Percentiles rank a stretch among this genome's conserved stretches.
Conservation (phyloP, 2,113 vertebrate species). For the Lagopus muta region DNA sequence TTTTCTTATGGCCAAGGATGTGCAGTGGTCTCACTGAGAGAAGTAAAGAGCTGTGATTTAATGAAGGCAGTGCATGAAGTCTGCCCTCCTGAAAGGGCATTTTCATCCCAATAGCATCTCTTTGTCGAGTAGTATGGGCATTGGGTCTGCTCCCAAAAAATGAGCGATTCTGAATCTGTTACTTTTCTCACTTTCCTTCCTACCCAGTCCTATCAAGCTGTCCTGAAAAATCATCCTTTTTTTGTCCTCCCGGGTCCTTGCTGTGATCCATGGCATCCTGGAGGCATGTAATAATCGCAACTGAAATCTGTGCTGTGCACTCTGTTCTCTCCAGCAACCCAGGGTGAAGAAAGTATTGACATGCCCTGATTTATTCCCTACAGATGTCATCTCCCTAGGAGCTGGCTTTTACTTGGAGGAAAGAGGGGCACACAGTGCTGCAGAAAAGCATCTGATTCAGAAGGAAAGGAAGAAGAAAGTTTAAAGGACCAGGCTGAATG, state of each 20-base stretch:
- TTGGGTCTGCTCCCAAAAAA: neutral
- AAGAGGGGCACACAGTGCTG: conserved; percentile 22
- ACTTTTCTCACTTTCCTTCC: neutral
- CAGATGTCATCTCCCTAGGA: conserved; percentile 67
- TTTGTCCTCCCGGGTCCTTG: neutral
- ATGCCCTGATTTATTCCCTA: conserved; percentile 42
- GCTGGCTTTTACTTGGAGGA: conserved; percentile 38
- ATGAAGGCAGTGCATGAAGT: neutral
- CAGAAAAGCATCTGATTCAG: neutral
- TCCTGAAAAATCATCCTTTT: neutral
- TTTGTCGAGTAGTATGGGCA: accelerated
- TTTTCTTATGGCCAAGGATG: neutral
- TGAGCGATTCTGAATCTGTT: neutral
- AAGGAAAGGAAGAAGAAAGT: neutral
- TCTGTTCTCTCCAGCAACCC: conserved; percentile 23
- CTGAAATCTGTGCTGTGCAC: conserved; percentile 40
- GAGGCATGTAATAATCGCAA: conserved; percentile 38
- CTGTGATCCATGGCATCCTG: conserved; percentile 34
- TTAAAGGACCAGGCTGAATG: neutral
- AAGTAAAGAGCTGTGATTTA: accelerated
- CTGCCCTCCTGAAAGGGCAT: neutral
- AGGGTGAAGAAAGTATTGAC: neutral
- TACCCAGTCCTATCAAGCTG: neutral
- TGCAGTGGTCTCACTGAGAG: neutral
- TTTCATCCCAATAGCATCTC: neutral